Evolutionary conservation across 2,797 vertebrate genomes (phyloP).

Genomic region (Morelia viridis): DNA sequence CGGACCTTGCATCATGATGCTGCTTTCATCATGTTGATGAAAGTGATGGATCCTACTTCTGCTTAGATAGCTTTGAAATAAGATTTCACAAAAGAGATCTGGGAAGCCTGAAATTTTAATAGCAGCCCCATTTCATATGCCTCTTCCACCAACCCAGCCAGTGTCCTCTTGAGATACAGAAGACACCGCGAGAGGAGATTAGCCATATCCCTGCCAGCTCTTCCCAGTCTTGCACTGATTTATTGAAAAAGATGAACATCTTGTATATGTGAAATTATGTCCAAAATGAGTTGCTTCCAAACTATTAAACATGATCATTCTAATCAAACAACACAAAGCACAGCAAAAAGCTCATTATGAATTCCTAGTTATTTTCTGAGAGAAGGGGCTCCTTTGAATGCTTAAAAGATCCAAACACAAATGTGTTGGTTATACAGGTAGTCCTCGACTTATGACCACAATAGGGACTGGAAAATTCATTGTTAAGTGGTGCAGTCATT

Average conservation of each 20-base stretch:
- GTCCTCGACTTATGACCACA: no score
- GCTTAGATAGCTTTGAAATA: neutral
- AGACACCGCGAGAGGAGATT: neutral
- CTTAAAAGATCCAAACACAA: neutral
- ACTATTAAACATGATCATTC: neutral
- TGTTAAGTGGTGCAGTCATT: no score
- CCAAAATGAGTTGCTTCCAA: neutral
- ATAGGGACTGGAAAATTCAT: no score
- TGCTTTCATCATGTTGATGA: neutral
- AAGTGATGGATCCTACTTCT: neutral
- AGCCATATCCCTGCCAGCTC: neutral
- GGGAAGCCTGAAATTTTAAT: neutral
- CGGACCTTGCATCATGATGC: neutral
- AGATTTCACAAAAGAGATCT: neutral
- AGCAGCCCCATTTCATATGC: neutral
- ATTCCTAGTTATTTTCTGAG: neutral
- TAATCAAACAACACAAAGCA: neutral
- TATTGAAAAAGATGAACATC: no score
- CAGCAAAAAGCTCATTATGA: neutral
- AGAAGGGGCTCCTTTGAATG: neutral
- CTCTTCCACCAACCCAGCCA: neutral
- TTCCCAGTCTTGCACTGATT: neutral
- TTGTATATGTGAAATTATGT: neutral
- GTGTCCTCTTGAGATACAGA: neutral
- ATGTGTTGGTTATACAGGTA: neutral